Conservation (phyloP, 2,113 vertebrate species). For the Myiozetetes cayanensis region DNA sequence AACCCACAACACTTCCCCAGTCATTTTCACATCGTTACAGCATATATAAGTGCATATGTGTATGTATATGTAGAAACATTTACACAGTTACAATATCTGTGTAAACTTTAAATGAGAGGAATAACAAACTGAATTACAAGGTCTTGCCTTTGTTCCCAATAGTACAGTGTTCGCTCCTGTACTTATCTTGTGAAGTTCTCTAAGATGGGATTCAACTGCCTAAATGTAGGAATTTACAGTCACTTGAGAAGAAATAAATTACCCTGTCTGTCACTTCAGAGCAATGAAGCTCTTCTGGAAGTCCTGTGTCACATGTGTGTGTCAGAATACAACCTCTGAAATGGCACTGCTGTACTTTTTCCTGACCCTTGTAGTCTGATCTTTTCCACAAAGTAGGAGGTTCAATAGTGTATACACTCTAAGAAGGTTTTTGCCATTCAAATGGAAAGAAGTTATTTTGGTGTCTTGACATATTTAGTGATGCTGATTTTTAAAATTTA, state of each 20-base stretch:
- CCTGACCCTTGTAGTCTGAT: not conserved
- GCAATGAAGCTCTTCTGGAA: not conserved
- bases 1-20: not conserved
- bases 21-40: not conserved
- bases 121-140: not conserved
- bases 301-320: not conserved
- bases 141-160: not conserved
- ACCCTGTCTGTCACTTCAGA: not conserved
- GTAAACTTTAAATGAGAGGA: not conserved
- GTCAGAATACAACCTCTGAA: not conserved
- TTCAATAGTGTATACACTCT: not conserved
- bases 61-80: not conserved
- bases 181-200: not conserved
- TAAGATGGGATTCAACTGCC: not conserved
- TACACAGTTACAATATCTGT: not conserved
- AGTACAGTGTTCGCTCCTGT: not conserved
- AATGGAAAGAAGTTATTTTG: not conserved
- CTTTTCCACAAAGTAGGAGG: not conserved
- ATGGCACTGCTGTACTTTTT: not conserved
- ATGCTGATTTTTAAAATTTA: not conserved
- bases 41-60: rapidly evolving
- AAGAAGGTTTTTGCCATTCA: not conserved
- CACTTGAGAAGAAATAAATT: not conserved
- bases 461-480: not conserved
- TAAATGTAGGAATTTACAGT: not conserved